Evolutionary conservation across 2,888 invertebrate species (phyloP).

Genomic region (Stenchaetothrips biformis): DNA sequence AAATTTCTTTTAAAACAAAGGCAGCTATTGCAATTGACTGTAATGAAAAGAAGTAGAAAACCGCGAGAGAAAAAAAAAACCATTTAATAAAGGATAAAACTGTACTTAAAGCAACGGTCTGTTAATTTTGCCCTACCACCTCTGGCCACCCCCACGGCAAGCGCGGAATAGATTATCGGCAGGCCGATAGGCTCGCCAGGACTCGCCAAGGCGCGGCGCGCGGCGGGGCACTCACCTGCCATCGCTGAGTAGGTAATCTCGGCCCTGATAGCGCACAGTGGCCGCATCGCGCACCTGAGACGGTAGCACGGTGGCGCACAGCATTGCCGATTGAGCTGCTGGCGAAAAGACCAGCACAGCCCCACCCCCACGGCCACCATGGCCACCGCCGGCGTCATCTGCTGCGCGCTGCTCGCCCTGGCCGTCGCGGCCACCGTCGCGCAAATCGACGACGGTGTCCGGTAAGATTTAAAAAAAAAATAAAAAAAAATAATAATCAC

Average conservation of each 20-base stretch:
- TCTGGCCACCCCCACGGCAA: neutral
- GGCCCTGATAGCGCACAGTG: neutral
- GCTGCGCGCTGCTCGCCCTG: neutral
- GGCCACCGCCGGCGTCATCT: neutral
- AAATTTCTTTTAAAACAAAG: neutral
- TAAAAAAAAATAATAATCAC: neutral
- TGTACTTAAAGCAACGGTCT: neutral
- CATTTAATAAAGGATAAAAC: no score
- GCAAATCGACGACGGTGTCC: neutral
- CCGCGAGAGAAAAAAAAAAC: neutral
- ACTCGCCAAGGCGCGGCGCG: neutral
- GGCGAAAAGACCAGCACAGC: no score
- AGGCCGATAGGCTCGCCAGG: neutral
- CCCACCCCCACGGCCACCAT: neutral
- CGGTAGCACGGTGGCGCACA: neutral
- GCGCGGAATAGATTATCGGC: neutral
- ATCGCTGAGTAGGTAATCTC: neutral
- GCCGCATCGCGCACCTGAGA: neutral
- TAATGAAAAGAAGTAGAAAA: neutral
- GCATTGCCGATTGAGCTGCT: neutral
- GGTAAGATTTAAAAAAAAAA: neutral
- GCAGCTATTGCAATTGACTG: neutral
- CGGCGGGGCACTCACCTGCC: neutral
- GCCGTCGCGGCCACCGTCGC: neutral
- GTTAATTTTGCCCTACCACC: neutral